These are phyloP conservation scores for Hoplostethus atlanticus DNA, from an alignment of 2,797 vertebrate genomes.

Conservation along the genomic window DNA sequence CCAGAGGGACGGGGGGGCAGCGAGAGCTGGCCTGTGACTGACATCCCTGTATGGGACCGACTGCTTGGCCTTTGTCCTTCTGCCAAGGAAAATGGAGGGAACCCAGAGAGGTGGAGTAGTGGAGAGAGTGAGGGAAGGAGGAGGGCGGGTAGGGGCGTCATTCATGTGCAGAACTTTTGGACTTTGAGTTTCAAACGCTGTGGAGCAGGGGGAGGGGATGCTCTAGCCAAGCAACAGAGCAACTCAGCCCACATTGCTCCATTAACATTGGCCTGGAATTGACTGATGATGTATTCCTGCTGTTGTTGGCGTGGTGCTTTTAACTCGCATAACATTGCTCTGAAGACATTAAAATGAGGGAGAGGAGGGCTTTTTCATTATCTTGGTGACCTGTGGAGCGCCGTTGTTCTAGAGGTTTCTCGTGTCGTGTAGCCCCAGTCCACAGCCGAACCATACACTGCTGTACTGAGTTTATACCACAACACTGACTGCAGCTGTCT, in stretches of 20 bases:
- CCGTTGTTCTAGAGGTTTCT: not conserved
- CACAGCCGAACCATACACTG: conserved; percentile 7
- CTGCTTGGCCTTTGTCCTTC: conserved; percentile 76
- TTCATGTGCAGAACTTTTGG: conserved; percentile 64
- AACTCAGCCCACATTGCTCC: conserved; percentile 19
- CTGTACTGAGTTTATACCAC: conserved; percentile 40
- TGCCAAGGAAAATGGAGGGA: conserved; percentile 78
- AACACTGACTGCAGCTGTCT: conserved; percentile 52
- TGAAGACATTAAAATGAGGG: not conserved
- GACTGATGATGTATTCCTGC: not conserved
- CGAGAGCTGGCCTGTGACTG: conserved; percentile 69
- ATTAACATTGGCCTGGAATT: conserved; percentile 29
- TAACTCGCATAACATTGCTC: conserved; percentile 2
- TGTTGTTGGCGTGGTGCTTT: conserved; percentile 9
- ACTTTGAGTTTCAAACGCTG: conserved; percentile 48
- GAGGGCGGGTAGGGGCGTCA: conserved; percentile 54
- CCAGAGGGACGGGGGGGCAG: conserved; percentile 40
- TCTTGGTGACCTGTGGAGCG: not conserved
- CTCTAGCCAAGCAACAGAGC: conserved; percentile 5
- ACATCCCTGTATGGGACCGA: conserved; percentile 74
- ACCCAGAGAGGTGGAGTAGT: conserved; percentile 57
- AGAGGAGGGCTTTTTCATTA: not conserved
- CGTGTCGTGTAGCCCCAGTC: not conserved
- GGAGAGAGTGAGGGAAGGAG: conserved; percentile 34
- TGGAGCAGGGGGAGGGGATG: not conserved